Evolutionary conservation across 30 jellyfish, hydroid and myxozoan genomes (phyloP).

Genomic region (Hydractinia echinata): DNA sequence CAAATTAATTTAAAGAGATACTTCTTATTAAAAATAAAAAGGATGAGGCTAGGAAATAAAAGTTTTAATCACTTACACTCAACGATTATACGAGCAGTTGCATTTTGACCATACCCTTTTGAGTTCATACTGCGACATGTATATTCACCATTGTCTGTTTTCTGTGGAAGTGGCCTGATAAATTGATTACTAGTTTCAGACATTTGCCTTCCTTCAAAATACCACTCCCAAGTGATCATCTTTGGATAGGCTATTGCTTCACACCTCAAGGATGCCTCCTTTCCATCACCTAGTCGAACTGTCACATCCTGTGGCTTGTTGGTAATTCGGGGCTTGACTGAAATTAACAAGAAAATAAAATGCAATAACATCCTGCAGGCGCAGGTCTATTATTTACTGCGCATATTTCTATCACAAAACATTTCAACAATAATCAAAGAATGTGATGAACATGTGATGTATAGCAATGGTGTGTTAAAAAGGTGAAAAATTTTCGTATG

Average conservation of each 20-base stretch:
- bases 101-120: slow-evolving; percentile 23
- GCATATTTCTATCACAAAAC: too few relatives aligned
- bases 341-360: neutral
- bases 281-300: slow-evolving; percentile 40
- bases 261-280: slow-evolving; percentile 49
- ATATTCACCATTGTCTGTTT: slow-evolving; percentile 57
- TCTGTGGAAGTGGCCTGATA: slow-evolving; percentile 13
- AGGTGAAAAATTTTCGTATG: neutral
- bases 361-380: neutral
- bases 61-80: slow-evolving; percentile 15
- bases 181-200: slow-evolving; percentile 11
- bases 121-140: slow-evolving; percentile 31
- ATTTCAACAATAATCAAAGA: too few relatives aligned
- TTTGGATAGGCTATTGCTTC: slow-evolving; percentile 75
- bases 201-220: slow-evolving; percentile 18
- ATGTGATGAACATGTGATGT: neutral
- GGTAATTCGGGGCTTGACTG: slow-evolving; percentile 67
- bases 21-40: too few relatives aligned
- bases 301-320: slow-evolving; percentile 53
- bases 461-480: neutral
- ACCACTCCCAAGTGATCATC: slow-evolving; percentile 27
- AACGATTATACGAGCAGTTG: slow-evolving; percentile 25
- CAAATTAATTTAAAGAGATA: too few relatives aligned
- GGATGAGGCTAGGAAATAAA: too few relatives aligned
- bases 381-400: neutral